Percentiles rank a stretch among this genome's conserved stretches.
phyloP scores from a whole-genome alignment of 2,113 vertebrate genomes.

The Grammomys surdaster region DNA sequence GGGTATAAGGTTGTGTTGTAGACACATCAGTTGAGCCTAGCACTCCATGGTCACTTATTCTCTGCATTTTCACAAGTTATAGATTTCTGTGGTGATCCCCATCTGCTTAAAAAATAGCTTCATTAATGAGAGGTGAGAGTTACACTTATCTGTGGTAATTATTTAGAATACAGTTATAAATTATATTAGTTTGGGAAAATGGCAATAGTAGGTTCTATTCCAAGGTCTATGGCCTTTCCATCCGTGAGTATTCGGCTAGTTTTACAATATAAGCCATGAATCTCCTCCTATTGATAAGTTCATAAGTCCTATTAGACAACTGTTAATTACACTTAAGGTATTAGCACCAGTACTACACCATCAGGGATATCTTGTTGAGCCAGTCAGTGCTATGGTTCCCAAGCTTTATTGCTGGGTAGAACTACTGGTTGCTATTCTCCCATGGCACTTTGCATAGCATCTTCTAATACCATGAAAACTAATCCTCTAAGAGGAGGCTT shows the following conservation, averaged over 20 bases:
- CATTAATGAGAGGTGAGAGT: not conserved
- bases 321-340: not conserved
- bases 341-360: not conserved
- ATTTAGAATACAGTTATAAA: not conserved
- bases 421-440: not conserved
- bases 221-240: not conserved
- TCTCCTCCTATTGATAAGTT: not conserved
- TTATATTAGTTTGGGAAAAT: not conserved
- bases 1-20: not conserved
- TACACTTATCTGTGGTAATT: not conserved
- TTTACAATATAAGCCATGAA: not conserved
- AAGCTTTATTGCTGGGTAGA: not conserved
- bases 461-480: not conserved
- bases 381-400: not conserved
- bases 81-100: not conserved
- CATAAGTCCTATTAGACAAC: not conserved
- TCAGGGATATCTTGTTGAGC: not conserved
- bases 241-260: not conserved
- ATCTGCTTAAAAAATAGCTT: not conserved
- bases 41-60: not conserved
- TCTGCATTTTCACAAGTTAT: not conserved
- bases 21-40: not conserved
- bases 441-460: not conserved
- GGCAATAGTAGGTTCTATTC: not conserved
- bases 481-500: not conserved